Conservation (phyloP, 2,888 invertebrate genomes). For the Eristalinus aeneus region DNA sequence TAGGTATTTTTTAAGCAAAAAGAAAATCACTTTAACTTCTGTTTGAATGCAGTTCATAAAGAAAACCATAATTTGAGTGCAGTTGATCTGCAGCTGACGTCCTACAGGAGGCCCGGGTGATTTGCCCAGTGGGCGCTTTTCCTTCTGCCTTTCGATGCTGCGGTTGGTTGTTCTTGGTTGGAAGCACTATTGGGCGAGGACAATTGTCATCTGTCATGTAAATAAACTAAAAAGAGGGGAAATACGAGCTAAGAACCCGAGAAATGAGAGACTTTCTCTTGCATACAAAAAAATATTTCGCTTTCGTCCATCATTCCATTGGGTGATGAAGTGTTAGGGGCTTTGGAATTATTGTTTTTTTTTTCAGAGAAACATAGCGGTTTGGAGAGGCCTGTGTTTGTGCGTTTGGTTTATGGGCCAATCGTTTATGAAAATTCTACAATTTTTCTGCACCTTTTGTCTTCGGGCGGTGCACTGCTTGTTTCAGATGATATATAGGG, state of each 20-base stretch:
- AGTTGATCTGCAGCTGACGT: slow-evolving; percentile 33
- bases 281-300: neutral
- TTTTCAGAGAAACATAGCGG: neutral
- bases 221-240: slow-evolving; percentile 29
- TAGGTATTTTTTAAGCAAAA: slow-evolving; percentile 2
- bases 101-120: neutral
- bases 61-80: slow-evolving; percentile 29
- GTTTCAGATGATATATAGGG: neutral
- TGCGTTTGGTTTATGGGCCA: slow-evolving; percentile 9
- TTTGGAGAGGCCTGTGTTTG: neutral
- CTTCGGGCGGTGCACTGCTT: neutral
- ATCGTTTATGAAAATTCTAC: neutral
- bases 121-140: slow-evolving; percentile 8
- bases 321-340: neutral
- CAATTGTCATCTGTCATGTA: slow-evolving; percentile 53
- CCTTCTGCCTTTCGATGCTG: neutral
- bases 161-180: neutral
- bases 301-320: neutral
- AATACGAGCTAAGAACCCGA: slow-evolving; percentile 2
- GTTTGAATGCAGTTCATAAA: slow-evolving; percentile 28
- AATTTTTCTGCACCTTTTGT: neutral
- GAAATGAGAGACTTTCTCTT: slow-evolving; percentile 25
- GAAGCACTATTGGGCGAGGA: neutral
- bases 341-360: slow-evolving; percentile 35
- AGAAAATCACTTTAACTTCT: neutral